These are phyloP conservation scores for Apteryx mantelli DNA, from an alignment of 2,113 vertebrate species.

Conservation along the genomic window DNA sequence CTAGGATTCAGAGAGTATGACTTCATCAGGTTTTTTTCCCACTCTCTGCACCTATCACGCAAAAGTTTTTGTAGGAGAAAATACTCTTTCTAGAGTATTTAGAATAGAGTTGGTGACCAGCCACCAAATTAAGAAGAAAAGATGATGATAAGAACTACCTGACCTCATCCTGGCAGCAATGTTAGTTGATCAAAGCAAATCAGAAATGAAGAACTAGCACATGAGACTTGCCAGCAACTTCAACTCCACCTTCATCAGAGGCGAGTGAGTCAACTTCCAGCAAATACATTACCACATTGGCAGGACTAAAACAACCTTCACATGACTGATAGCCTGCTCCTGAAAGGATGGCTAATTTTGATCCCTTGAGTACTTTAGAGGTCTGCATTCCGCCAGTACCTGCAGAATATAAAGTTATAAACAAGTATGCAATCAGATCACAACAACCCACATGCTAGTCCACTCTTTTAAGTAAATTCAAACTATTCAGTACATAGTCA, in stretches of 20 bases:
- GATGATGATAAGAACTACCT: not conserved
- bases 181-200: conserved; percentile 12
- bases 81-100: not conserved
- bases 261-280: not conserved
- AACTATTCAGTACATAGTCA: not conserved
- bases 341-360: not conserved
- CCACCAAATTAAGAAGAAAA: not conserved
- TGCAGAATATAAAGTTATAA: not conserved
- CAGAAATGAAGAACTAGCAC: not conserved
- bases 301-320: conserved; percentile 8
- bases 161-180: not conserved
- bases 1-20: not conserved
- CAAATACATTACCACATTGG: not conserved
- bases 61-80: not conserved
- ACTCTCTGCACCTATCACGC: not conserved
- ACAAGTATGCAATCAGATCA: not conserved
- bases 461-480: not conserved
- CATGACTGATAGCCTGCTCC: not conserved
- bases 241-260: not conserved
- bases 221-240: not conserved
- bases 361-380: not conserved
- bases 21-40: not conserved
- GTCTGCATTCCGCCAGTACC: not conserved
- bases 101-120: not conserved
- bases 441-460: accelerated